Conservation (phyloP, 1,140 invertebrate genomes). For the Nebria ingens region DNA sequence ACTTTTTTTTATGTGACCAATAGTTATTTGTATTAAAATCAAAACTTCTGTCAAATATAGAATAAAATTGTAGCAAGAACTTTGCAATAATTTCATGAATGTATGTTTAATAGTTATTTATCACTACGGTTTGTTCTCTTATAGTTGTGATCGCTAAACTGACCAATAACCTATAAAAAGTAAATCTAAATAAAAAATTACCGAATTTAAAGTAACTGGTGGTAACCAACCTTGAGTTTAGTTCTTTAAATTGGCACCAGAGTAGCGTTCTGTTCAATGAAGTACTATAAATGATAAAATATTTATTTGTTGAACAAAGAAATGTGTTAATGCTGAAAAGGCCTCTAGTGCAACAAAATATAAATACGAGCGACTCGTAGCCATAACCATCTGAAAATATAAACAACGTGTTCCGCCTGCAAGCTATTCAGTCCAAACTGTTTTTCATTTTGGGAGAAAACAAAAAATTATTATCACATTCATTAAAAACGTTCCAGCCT, state of each 20-base stretch:
- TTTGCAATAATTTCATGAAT: too few relatives aligned
- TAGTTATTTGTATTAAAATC: too few relatives aligned
- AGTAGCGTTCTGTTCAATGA: neutral
- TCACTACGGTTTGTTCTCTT: too few relatives aligned
- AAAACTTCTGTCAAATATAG: too few relatives aligned
- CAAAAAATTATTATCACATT: neutral
- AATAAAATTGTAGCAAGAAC: too few relatives aligned
- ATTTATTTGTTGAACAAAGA: neutral
- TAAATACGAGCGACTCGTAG: neutral
- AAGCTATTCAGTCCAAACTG: neutral
- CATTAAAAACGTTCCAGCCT: neutral
- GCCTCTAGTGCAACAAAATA: neutral
- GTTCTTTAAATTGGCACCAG: neutral
- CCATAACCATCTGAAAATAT: neutral
- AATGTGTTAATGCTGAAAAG: neutral
- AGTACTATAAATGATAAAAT: neutral
- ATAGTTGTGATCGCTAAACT: too few relatives aligned
- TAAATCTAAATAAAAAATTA: neutral
- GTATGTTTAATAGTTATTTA: too few relatives aligned
- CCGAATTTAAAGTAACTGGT: neutral
- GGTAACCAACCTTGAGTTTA: neutral
- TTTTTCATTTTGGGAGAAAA: neutral
- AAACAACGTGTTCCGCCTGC: neutral
- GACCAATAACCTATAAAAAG: too few relatives aligned
- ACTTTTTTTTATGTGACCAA: too few relatives aligned